phyloP scores from a whole-genome alignment of 2,888 invertebrate genomes.

The Himalopsyche anomala region DNA sequence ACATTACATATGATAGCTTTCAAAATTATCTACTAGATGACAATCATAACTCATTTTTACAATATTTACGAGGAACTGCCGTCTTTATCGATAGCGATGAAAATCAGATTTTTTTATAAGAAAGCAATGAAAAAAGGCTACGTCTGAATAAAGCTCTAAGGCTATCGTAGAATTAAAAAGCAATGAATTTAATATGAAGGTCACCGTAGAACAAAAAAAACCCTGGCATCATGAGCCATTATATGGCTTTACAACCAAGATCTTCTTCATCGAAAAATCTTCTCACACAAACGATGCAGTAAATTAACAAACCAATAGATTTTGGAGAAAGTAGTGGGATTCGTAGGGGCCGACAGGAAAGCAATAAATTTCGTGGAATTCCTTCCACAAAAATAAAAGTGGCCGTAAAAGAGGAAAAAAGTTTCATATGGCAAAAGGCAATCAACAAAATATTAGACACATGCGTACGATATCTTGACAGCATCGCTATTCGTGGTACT shows the following conservation, averaged over 20 bases:
- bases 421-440: slow-evolving; percentile 22
- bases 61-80: too few relatives aligned
- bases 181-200: too few relatives aligned
- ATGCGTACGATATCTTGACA: slow-evolving; percentile 30
- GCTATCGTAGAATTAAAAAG: too few relatives aligned
- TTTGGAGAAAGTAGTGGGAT: slow-evolving; percentile 11
- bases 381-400: slow-evolving; percentile 16
- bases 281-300: slow-evolving; percentile 11
- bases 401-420: neutral
- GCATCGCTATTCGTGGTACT: neutral
- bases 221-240: neutral
- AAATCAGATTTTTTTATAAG: too few relatives aligned
- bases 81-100: too few relatives aligned
- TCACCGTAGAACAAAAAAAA: neutral
- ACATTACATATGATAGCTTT: too few relatives aligned
- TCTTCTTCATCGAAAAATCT: slow-evolving; percentile 3
- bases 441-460: slow-evolving; percentile 34
- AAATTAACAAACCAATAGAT: slow-evolving; percentile 7
- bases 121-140: too few relatives aligned
- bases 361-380: slow-evolving; percentile 22
- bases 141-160: too few relatives aligned
- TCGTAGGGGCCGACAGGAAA: neutral
- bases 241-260: neutral
- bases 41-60: too few relatives aligned
- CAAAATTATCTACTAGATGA: too few relatives aligned